Evolutionary conservation across 2,888 invertebrate genomes (phyloP), one percentile per base, ranked within the genome.

Genomic region (Polietes domitor): DNA sequence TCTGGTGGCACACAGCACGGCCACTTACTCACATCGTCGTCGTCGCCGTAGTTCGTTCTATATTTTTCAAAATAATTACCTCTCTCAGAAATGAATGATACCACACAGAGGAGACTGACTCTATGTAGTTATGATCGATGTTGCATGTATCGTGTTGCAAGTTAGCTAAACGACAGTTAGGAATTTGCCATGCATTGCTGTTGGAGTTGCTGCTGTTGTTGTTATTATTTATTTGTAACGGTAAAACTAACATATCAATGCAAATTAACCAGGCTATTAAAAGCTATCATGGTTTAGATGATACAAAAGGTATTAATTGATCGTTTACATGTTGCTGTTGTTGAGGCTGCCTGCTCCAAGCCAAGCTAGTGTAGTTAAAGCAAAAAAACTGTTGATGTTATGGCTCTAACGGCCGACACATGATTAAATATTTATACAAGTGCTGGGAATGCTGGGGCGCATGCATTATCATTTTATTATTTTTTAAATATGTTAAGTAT

Each of bases 181-280:
- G 17, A 63, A 47, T 47, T 50, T 28, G 9, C 15, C 15, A 24
- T 32, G 21, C 24, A 17, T n/a, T n/a, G n/a, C n/a, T 50, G 70
- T 1, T 24, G 26, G 26, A 43, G 41, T 1, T 17, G 17, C 28
- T 26, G 12, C 37, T 37, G 7, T 7, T 43, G 53, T 21, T 71
- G 61, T 55, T 47, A 63, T 21, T 75, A 78, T 75, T 78, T 82
- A 75, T 71, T 65, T 75, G 32, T 76, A 79, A 72, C 79, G 83
- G 79, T 68, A 68, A 79, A 76, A 73, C 71, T 79, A 58, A 58
- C 83, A 79, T 79, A 65, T 72, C 79, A 73, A 73, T 83, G 72
- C 68, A 76, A 82, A 83, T 82, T 79, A 76, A 41, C 19, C 65
- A 79, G 55, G 72, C 71, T 72, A n/a, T 47, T 5, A 2, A 72